Evolutionary conservation across 2,888 invertebrate species (phyloP), one percentile per base, ranked within the genome.

Genomic region (Pilophorus perplexus): DNA sequence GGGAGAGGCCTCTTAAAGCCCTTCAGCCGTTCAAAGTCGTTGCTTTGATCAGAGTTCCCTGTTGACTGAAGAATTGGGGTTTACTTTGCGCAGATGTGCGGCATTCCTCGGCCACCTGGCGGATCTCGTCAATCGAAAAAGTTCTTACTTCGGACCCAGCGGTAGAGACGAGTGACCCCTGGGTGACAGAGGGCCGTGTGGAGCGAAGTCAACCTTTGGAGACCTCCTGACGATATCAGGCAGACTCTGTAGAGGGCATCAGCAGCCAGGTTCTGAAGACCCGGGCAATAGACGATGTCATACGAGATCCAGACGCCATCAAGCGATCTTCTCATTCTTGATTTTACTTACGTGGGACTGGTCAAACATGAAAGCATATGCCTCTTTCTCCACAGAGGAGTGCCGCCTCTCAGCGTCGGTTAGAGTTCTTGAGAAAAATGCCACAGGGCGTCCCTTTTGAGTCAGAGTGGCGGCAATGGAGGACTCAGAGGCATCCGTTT

Each of bases 401-500:
- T 66, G 33, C 8, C 38, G 6, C 3, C 2, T 28, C 42, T 66
- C 66, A 10, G 14, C 6, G 1, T 3, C 6, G 8, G 46, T 28
- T 16, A 57, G 25, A 8, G 57, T 57, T 2, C 25, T 8, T 2
- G 57, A 66, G 10, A 66, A 66, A 27, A 57, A 66, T 6, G 66
- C 66, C 1, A 66, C 28, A n/a, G 66, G 66, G n/a, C 37, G n/a
- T 4, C 10, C 3, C 5, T 12, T 18, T 42, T 65, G 65, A 23
- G 42, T 50, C 1, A 65, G 22, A 12, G 27, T 40, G 1, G 65
- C 65, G 8, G 37, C 55, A 20, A 65, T 57, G 8, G 65, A 12
- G 5, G 33, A 14, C n/a, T 65, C 55, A 3, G 55, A 40, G 8
- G 55, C 55, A 27, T 65, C 55, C 1, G 55, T 65, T 42, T 65